Conservation (phyloP, 2,113 vertebrate species). For the Chaetodon auriga region DNA sequence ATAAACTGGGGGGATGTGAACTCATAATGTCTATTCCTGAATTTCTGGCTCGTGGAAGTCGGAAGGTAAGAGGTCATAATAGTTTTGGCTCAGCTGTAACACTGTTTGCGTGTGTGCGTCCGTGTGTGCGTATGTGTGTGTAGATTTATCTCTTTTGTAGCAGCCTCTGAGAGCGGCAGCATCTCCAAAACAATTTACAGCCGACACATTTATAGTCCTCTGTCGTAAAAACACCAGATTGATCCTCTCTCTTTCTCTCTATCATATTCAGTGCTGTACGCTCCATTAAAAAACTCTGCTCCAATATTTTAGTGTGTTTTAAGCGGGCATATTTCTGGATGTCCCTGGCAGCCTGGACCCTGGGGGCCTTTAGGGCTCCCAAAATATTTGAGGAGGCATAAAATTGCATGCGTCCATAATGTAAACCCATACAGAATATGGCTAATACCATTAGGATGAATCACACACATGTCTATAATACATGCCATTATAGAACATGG, state of each 20-base stretch:
- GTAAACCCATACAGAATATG: constrained; percentile 42
- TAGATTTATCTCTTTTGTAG: constrained; percentile 63
- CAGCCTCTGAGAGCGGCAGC: constrained; percentile 58
- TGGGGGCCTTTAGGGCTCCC: constrained; percentile 49
- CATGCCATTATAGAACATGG: constrained; percentile 6
- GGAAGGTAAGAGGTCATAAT: constrained; percentile 44
- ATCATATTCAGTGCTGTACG: constrained; percentile 67
- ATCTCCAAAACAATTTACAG: constrained; percentile 79
- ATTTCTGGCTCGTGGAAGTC: background rate
- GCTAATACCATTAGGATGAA: constrained; percentile 16
- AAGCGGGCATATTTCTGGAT: constrained; percentile 67
- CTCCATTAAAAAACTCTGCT: constrained; percentile 70
- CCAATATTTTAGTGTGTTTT: constrained; percentile 70
- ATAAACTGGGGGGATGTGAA: no score
- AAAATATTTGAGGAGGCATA: constrained; percentile 67
- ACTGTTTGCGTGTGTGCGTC: constrained; percentile 27
- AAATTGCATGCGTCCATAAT: constrained; percentile 42
- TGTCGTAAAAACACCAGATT: constrained; percentile 72
- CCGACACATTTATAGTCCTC: constrained; percentile 72
- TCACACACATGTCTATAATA: constrained; percentile 1
- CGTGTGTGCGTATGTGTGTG: constrained; percentile 24
- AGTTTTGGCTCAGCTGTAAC: constrained; percentile 33
- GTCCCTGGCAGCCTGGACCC: constrained; percentile 51
- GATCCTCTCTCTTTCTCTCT: constrained; percentile 66
- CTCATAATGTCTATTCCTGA: background rate